Conservation (phyloP, 2,888 invertebrate species). For the Gymnoscelis rufifasciata region DNA sequence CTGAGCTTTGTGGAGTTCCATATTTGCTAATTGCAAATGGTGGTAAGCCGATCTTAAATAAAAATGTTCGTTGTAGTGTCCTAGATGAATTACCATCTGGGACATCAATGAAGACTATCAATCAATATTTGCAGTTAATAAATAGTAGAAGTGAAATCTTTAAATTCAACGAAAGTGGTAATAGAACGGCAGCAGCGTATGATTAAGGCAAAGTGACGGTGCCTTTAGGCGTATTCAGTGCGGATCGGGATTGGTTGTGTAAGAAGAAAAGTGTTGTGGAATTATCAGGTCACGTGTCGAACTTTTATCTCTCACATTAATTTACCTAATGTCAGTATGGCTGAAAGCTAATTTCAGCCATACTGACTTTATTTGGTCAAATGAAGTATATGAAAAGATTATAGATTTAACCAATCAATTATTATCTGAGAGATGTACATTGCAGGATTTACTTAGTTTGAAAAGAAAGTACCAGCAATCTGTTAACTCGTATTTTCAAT, state of each 20-base stretch:
- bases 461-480: background rate
- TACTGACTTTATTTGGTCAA: slow-evolving; percentile 45
- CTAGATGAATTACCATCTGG: slow-evolving; percentile 33
- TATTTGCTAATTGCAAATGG: slow-evolving; percentile 40
- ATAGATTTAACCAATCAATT: slow-evolving; percentile 11
- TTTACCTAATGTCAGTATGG: too few species aligned
- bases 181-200: slow-evolving; percentile 32
- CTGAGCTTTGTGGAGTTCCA: slow-evolving; percentile 37
- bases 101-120: slow-evolving; percentile 43
- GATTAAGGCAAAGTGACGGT: slow-evolving; percentile 33
- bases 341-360: slow-evolving; percentile 38
- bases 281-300: slow-evolving; percentile 32
- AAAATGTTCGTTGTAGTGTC: slow-evolving; percentile 25
- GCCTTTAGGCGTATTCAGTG: slow-evolving; percentile 40
- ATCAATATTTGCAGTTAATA: slow-evolving; percentile 48
- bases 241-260: slow-evolving; percentile 44
- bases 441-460: background rate
- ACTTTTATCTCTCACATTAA: slow-evolving; percentile 34
- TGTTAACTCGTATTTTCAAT: background rate
- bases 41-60: slow-evolving; percentile 28
- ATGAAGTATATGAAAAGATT: slow-evolving; percentile 33
- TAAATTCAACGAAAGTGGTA: slow-evolving; percentile 30
- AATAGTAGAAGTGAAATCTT: slow-evolving; percentile 40
- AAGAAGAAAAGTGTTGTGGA: slow-evolving; percentile 33
- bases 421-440: too few species aligned